These are phyloP conservation scores for Tethya wilhelma DNA, from an alignment of 37 sponge, comb jelly and placozoan genomes.

Conservation along the genomic window DNA sequence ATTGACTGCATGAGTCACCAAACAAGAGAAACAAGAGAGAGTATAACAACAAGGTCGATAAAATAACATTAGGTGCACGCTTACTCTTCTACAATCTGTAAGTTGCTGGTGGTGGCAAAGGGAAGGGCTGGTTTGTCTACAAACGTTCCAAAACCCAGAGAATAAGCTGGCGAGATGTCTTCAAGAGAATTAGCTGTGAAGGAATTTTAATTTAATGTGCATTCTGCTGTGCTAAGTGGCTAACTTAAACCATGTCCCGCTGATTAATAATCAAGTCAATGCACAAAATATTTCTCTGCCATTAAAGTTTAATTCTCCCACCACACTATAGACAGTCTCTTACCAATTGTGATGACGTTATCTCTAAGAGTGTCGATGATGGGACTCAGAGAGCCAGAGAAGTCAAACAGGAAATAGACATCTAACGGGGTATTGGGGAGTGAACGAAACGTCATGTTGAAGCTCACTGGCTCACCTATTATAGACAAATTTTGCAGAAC, in stretches of 20 bases:
- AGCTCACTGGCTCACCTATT: not conserved
- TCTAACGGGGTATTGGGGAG: conserved; percentile 52
- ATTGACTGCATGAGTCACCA: too few relatives aligned
- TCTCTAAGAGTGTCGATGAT: conserved; percentile 12
- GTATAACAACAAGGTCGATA: too few relatives aligned
- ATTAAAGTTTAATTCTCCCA: too few relatives aligned
- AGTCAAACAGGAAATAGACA: conserved; percentile 64
- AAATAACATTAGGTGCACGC: too few relatives aligned
- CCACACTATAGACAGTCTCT: too few relatives aligned
- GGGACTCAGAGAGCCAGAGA: conserved; percentile 25
- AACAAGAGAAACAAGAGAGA: too few relatives aligned
- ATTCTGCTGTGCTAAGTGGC: too few relatives aligned
- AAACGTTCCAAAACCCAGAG: conserved; percentile 63
- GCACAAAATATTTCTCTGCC: not conserved
- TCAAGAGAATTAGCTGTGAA: conserved; percentile 21
- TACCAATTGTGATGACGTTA: conserved; percentile 29
- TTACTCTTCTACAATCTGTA: too few relatives aligned
- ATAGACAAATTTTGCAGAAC: too few relatives aligned
- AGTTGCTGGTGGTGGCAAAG: conserved; percentile 11
- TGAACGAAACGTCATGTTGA: conserved; percentile 21
- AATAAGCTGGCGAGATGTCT: conserved; percentile 28
- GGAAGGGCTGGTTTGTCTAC: conserved; percentile 46
- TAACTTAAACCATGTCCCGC: not conserved
- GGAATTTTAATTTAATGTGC: too few relatives aligned
- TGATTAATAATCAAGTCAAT: not conserved